Percentiles rank a stretch among this genome's conserved stretches.
Conservation (phyloP, 2,888 invertebrate species). For the Tiliacea aurago region DNA sequence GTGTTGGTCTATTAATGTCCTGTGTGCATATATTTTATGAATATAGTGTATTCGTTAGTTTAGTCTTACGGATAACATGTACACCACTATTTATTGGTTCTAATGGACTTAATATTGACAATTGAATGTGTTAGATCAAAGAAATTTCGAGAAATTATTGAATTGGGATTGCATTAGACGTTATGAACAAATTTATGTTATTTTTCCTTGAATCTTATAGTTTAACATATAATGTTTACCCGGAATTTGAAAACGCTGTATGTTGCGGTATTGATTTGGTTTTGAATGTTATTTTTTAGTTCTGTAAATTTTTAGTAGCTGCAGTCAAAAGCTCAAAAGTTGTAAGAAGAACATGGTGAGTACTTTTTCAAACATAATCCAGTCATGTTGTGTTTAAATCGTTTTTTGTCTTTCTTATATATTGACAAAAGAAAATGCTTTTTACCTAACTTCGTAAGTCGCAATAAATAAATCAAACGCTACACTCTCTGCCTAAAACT, state of each 20-base stretch:
- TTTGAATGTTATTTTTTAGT: neutral
- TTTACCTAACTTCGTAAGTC: neutral
- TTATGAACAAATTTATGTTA: neutral
- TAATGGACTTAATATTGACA: constrained; percentile 1
- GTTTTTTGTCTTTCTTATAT: neutral
- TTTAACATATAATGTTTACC: neutral
- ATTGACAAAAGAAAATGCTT: neutral
- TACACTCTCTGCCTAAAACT: constrained; percentile 1
- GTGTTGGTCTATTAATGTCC: constrained; percentile 54
- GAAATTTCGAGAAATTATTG: neutral
- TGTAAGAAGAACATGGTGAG: neutral
- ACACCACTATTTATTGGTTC: neutral
- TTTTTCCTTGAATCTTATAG: constrained; percentile 6
- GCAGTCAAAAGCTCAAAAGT: neutral
- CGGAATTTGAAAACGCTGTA: neutral
- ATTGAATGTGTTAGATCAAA: constrained; percentile 27
- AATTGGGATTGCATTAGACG: neutral
- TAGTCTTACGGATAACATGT: neutral
- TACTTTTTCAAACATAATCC: neutral
- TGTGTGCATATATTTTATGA: constrained; percentile 43
- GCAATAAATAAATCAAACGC: constrained; percentile 6
- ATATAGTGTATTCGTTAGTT: constrained; percentile 32
- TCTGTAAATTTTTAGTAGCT: neutral
- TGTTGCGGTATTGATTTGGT: neutral
- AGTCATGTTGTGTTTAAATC: neutral